These are phyloP conservation scores for Isichthys henryi DNA, from an alignment of 2,113 vertebrate species.

Conservation along the genomic window DNA sequence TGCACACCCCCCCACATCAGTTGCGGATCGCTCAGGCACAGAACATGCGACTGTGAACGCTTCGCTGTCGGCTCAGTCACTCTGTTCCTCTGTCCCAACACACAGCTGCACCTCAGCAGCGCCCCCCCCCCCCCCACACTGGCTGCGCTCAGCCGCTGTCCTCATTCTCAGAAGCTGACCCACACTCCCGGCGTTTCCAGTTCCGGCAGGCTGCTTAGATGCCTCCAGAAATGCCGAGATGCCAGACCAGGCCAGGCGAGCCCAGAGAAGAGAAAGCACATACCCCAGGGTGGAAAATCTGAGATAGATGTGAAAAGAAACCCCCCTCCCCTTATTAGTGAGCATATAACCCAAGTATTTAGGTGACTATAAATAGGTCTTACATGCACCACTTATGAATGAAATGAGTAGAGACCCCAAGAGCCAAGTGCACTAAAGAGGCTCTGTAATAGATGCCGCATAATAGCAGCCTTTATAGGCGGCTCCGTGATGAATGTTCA, in stretches of 20 bases:
- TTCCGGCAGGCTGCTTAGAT: not conserved
- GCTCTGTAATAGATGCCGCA: not conserved
- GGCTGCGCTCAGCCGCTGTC: not conserved
- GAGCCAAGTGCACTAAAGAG: not conserved
- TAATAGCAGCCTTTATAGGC: not conserved
- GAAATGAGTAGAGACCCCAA: not conserved
- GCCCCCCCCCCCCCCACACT: not conserved
- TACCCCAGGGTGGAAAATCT: not conserved
- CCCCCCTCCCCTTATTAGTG: not conserved
- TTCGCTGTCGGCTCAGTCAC: not conserved
- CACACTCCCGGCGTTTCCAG: not conserved
- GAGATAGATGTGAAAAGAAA: not conserved
- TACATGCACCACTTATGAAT: not conserved
- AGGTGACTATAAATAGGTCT: not conserved
- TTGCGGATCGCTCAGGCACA: not conserved
- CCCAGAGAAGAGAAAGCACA: not conserved
- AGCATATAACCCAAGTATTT: not conserved
- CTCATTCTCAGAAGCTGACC: not conserved
- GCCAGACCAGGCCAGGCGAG: not conserved
- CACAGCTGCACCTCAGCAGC: not conserved
- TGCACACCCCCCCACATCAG: too few species aligned
- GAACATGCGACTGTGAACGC: not conserved
- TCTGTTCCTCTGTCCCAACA: not conserved
- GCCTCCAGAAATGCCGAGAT: not conserved
- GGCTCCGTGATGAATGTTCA: not conserved